Percentiles rank a stretch among this genome's conserved stretches.
Conservation (phyloP, 92 coral and sea anemone species). For the Umimayanthus chanpuru region DNA sequence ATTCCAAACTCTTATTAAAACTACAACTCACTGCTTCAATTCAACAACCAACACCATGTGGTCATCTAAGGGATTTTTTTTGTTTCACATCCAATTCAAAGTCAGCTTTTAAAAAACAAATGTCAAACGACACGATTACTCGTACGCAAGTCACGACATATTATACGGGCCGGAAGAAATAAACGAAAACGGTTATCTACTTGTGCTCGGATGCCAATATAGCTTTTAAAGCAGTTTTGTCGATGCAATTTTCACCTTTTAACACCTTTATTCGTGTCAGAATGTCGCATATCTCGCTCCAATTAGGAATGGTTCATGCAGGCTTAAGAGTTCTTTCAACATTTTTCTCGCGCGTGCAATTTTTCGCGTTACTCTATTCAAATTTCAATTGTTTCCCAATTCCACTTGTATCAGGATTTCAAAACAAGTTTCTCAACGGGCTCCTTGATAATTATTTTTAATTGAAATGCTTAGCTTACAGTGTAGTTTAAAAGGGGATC, state of each 20-base stretch:
- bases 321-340: neutral
- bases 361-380: neutral
- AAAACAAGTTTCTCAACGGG: neutral
- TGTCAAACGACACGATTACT: neutral
- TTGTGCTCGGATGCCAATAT: constrained; percentile 1
- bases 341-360: neutral
- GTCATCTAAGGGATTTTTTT: neutral
- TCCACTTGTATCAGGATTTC: neutral
- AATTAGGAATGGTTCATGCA: neutral
- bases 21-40: neutral
- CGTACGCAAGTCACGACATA: neutral
- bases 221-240: neutral
- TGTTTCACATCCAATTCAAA: neutral
- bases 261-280: constrained; percentile 5
- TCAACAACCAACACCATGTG: neutral
- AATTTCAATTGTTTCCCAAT: neutral
- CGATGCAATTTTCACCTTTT: neutral
- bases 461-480: neutral
- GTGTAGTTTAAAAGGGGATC: no score
- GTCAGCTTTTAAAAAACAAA: neutral
- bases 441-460: neutral
- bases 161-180: neutral
- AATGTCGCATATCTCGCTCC: neutral
- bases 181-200: neutral
- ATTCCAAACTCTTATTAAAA: neutral